Evolutionary conservation across 1,140 invertebrate species (phyloP), one percentile per base, ranked within the genome.

Genomic region (Watersipora subatra): DNA sequence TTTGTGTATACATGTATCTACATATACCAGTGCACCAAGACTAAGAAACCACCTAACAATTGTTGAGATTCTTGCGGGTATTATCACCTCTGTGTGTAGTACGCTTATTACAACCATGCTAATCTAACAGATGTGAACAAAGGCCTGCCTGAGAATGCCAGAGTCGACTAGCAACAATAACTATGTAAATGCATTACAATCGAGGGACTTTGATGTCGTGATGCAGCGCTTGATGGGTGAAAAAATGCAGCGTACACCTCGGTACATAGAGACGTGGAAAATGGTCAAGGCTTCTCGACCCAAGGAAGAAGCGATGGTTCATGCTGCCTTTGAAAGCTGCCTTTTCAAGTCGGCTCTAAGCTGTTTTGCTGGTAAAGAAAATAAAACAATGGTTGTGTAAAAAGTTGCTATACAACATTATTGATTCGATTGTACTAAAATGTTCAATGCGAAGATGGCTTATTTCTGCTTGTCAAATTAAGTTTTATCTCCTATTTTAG

Each of bases 241-340:
- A 28, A 61, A 68, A 26, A 58, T 46, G 26, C 26, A 68, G 55
- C 27, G 61, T 22, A 29, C 28, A 22, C 25, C 27, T 2, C 22
- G 3, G 26, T 64, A 46, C 22, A 46, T 64, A 19, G 20, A 25
- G 19, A 20, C 28, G 17, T 26, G n/a, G 3, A 64, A 61, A n/a
- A 59, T 69, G 15, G 61, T 67, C 24, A 27, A 62, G 29, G 28
- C 58, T n/a, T 68, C 72, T 12, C 70, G 70, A 64, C 62, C 71
- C 1, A 67, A 63, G 34, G 75, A 78, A 68, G 78, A 80, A 70
- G 34, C 76, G 12, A 68, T 74, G 25, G 72, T 97, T n/a, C 89
- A 93, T 78, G 81, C 84, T 0, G 83, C 86, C 1, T 88, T 95
- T 73, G 93, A 97, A 81, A 95, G 92, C 75, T 97, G 94, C 78